Conservation (phyloP, 2,797 vertebrate species). For the Silurus lanzhouensis region DNA sequence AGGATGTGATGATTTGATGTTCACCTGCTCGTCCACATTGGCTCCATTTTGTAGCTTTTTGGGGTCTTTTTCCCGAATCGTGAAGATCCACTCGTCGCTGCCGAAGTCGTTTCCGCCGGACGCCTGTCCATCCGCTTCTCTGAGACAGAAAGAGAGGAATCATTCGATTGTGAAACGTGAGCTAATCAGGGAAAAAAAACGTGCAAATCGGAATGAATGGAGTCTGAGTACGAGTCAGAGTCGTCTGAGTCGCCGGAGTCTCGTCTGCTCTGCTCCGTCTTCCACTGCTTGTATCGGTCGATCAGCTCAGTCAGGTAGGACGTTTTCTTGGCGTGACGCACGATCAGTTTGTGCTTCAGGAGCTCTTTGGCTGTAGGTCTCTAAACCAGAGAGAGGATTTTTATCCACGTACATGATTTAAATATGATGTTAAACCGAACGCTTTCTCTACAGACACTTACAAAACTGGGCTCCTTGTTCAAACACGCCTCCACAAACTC, state of each 20-base stretch:
- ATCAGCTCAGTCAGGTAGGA: slow-evolving; percentile 98
- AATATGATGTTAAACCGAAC: background rate
- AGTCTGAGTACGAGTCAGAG: slow-evolving; percentile 84
- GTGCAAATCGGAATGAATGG: background rate
- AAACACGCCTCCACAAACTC: slow-evolving; percentile 97
- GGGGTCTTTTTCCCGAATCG: slow-evolving; percentile 90
- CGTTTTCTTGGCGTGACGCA: slow-evolving; percentile 93
- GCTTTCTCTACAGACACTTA: slow-evolving; percentile 65
- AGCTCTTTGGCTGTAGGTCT: slow-evolving; percentile 97
- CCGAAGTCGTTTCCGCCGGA: slow-evolving; percentile 90
- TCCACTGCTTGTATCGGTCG: slow-evolving; percentile 96
- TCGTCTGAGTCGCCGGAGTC: slow-evolving; percentile 91
- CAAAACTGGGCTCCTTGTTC: slow-evolving; percentile 98
- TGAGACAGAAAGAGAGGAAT: slow-evolving; percentile 61
- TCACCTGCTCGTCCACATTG: slow-evolving; percentile 71
- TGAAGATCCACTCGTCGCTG: slow-evolving; percentile 92
- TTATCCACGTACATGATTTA: background rate
- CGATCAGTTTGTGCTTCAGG: slow-evolving; percentile 95
- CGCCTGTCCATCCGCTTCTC: slow-evolving; percentile 91
- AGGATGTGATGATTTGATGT: background rate
- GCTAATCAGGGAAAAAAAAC: background rate
- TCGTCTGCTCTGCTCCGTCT: slow-evolving; percentile 86
- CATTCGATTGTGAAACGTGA: too few species aligned
- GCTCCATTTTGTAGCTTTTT: slow-evolving; percentile 92
- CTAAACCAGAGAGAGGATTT: slow-evolving; percentile 65